Conservation (phyloP, 2,113 vertebrate genomes). For the Pedetes capensis region DNA sequence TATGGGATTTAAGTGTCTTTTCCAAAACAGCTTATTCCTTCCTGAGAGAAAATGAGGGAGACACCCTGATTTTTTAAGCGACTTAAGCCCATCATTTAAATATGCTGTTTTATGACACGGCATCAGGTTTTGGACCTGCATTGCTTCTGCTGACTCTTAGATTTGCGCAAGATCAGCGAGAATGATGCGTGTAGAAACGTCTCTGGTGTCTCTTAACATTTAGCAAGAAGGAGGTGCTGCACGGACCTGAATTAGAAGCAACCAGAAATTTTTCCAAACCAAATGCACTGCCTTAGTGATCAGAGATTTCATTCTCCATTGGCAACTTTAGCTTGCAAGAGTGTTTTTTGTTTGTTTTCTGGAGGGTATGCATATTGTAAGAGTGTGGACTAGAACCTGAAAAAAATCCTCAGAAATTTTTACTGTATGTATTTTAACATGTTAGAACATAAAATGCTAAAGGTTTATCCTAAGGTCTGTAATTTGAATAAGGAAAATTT, state of each 20-base stretch:
- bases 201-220: conserved; percentile 15
- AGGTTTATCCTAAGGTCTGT: conserved; percentile 51
- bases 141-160: conserved; percentile 64
- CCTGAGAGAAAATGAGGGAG: conserved; percentile 68
- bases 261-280: conserved; percentile 74
- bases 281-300: conserved; percentile 75
- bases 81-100: conserved; percentile 75
- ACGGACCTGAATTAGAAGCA: conserved; percentile 66
- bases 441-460: conserved; percentile 60
- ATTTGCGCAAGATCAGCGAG: conserved; percentile 66
- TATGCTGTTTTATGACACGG: conserved; percentile 67
- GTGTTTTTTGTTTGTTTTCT: conserved; percentile 14
- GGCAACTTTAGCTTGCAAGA: conserved; percentile 70
- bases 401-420: background rate
- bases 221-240: conserved; percentile 61
- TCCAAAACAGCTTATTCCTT: conserved; percentile 57
- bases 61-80: conserved; percentile 62
- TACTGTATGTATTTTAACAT: conserved; percentile 55
- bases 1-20: conserved; percentile 64
- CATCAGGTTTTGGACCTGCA: conserved; percentile 73
- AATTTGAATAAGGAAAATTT: conserved; percentile 67
- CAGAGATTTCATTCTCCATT: conserved; percentile 69
- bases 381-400: conserved; percentile 29
- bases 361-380: conserved; percentile 6
- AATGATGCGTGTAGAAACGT: conserved; percentile 53